These are phyloP conservation scores for Lapara coniferarum DNA, from an alignment of 2,888 invertebrate species.

Conservation along the genomic window DNA sequence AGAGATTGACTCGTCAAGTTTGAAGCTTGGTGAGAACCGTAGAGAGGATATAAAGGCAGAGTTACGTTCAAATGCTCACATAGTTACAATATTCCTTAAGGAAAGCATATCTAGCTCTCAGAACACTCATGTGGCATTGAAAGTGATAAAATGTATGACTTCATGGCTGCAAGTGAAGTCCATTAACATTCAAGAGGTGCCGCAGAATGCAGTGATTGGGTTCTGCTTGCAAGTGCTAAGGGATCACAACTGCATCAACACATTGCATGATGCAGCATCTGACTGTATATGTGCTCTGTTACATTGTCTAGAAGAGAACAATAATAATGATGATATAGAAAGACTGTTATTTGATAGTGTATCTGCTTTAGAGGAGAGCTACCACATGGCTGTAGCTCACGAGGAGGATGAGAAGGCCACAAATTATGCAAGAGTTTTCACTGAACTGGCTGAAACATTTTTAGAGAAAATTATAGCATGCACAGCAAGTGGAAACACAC, in stretches of 20 bases:
- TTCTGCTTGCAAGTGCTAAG: conserved; percentile 88
- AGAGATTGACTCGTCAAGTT: conserved; percentile 92
- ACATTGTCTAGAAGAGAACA: conserved; percentile 91
- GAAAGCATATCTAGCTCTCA: conserved; percentile 88
- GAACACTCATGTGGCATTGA: conserved; percentile 87
- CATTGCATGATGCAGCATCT: conserved; percentile 94
- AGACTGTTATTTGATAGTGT: conserved; percentile 92
- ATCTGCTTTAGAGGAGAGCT: conserved; percentile 90
- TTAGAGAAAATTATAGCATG: conserved; percentile 91
- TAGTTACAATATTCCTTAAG: conserved; percentile 91
- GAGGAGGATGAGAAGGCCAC: conserved; percentile 97
- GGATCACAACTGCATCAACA: conserved; percentile 83
- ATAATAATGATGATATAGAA: conserved; percentile 89
- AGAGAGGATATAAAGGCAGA: conserved; percentile 92
- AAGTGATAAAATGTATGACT: conserved; percentile 93
- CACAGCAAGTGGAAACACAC: conserved; percentile 83
- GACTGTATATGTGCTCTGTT: conserved; percentile 95
- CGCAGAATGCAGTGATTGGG: conserved; percentile 88
- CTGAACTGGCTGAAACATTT: conserved; percentile 96
- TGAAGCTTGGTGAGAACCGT: conserved; percentile 95
- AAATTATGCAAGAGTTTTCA: conserved; percentile 97
- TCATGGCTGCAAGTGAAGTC: conserved; percentile 95
- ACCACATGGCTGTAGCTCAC: conserved; percentile 94
- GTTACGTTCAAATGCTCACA: conserved; percentile 88
- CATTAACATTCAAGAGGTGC: conserved; percentile 88